Evolutionary conservation across 1,140 invertebrate genomes (phyloP).

Genomic region (Nasonia vitripennis): DNA sequence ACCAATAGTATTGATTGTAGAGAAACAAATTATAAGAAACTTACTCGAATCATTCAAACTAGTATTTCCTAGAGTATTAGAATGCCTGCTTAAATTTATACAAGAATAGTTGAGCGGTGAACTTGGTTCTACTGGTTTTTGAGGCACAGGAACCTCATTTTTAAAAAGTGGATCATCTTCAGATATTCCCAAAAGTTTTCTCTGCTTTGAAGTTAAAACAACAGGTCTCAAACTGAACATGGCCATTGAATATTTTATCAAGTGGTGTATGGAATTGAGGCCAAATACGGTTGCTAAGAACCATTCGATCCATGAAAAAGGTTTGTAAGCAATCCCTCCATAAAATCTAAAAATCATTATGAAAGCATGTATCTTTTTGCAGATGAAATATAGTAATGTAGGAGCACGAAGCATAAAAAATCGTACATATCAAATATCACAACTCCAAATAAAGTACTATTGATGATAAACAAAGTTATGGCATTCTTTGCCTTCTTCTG

Average conservation of each 20-base stretch:
- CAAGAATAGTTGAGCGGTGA: slow-evolving; percentile 61
- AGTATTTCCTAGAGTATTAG: slow-evolving; percentile 59
- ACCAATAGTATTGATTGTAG: not conserved
- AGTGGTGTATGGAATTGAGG: slow-evolving; percentile 66
- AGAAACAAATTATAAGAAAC: slow-evolving; percentile 22
- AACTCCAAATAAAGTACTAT: slow-evolving; percentile 61
- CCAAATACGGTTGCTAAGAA: slow-evolving; percentile 64
- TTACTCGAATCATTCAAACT: slow-evolving; percentile 65
- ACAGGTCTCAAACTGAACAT: slow-evolving; percentile 61
- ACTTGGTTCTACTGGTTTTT: slow-evolving; percentile 57
- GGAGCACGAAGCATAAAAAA: not conserved
- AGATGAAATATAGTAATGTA: slow-evolving; percentile 10
- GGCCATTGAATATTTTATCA: slow-evolving; percentile 59
- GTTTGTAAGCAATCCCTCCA: slow-evolving; percentile 63
- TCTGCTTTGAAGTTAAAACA: slow-evolving; percentile 59
- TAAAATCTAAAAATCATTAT: slow-evolving; percentile 59
- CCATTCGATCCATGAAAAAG: slow-evolving; percentile 68
- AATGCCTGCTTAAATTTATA: slow-evolving; percentile 63
- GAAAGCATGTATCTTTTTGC: slow-evolving; percentile 26
- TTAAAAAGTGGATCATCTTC: slow-evolving; percentile 67
- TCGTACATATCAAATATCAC: slow-evolving; percentile 66
- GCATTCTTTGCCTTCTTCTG: slow-evolving; percentile 64
- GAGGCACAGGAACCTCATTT: slow-evolving; percentile 50
- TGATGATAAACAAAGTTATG: slow-evolving; percentile 68
- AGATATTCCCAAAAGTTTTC: slow-evolving; percentile 63